These are phyloP conservation scores for Agapornis roseicollis DNA, from an alignment of 2,113 vertebrate genomes.

Conservation along the genomic window DNA sequence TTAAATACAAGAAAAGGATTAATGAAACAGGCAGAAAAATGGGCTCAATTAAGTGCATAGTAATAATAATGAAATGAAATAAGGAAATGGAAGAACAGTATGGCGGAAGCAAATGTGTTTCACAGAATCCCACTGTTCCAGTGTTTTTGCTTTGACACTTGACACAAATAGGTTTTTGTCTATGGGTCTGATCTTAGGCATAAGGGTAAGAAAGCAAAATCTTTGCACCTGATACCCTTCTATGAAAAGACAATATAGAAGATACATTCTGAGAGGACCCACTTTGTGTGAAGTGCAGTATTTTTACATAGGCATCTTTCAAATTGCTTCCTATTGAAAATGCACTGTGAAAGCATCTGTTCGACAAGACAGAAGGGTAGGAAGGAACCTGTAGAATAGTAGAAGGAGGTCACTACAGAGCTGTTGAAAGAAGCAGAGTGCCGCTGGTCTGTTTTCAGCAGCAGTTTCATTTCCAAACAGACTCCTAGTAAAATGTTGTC, in stretches of 20 bases:
- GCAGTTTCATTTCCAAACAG: not conserved
- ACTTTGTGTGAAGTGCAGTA: not conserved
- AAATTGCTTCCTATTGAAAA: not conserved
- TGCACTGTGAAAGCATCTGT: not conserved
- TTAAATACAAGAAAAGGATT: conserved; percentile 17
- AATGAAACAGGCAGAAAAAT: not conserved
- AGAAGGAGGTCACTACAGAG: not conserved
- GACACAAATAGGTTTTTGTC: not conserved
- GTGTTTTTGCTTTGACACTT: not conserved
- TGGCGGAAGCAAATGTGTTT: not conserved
- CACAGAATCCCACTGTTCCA: not conserved
- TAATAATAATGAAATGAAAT: not conserved
- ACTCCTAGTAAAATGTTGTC: not conserved
- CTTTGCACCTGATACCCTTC: not conserved
- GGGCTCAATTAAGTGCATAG: not conserved
- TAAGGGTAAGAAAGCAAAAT: not conserved
- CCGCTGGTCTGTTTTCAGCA: not conserved
- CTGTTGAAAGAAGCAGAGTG: not conserved
- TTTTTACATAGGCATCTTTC: not conserved
- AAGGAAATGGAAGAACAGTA: not conserved
- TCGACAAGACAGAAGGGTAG: not conserved
- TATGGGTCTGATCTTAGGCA: not conserved
- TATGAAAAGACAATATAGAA: not conserved
- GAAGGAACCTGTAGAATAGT: not conserved
- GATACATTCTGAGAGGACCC: not conserved